Conservation (phyloP, 2,113 vertebrate genomes). For the Ovibos moschatus region DNA sequence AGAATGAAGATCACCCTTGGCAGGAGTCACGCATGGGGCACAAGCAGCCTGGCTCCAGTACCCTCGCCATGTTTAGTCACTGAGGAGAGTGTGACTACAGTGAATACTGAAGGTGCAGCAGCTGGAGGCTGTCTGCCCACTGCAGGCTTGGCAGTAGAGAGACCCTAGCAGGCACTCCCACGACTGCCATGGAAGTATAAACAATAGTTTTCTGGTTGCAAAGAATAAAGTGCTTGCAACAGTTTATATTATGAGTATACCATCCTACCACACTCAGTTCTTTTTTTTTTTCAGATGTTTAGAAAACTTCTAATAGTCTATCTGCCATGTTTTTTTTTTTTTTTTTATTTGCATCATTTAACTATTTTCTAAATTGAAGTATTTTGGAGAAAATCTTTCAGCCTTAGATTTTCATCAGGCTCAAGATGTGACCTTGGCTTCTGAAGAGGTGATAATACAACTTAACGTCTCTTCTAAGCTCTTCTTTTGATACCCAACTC, state of each 20-base stretch:
- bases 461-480: background rate
- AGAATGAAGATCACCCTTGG: background rate
- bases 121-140: background rate
- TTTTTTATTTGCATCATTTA: background rate
- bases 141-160: background rate
- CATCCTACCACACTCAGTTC: background rate
- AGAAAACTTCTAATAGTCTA: background rate
- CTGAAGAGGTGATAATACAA: background rate
- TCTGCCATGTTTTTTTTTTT: background rate
- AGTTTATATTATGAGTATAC: background rate
- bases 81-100: fast-evolving
- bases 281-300: background rate
- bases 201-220: background rate
- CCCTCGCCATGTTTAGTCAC: background rate
- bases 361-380: background rate
- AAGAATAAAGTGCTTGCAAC: background rate
- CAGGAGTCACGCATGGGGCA: fast-evolving
- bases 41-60: no score
- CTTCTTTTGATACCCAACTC: background rate
- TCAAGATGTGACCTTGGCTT: background rate
- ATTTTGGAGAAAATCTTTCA: background rate
- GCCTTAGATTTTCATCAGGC: background rate
- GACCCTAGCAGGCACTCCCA: background rate
- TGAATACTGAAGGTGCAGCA: background rate
- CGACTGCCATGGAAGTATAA: background rate